A percentile compares a stretch with the other conserved stretches of the same genome.
These are phyloP conservation scores for Heteractis magnifica DNA, from an alignment of 92 coral and sea anemone genomes.

Conservation along the genomic window DNA sequence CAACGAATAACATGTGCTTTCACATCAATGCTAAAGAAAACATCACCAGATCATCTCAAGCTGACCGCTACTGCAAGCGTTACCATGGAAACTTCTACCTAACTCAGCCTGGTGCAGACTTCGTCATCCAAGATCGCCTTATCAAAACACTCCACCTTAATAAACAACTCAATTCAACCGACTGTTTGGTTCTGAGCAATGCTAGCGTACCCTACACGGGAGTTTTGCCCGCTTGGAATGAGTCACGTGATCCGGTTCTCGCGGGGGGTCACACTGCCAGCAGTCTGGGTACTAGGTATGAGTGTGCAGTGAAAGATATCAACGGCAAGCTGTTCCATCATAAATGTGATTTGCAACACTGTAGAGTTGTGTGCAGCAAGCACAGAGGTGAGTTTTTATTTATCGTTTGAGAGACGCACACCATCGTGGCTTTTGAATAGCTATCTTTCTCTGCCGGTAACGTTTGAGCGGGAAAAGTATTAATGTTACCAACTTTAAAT, in stretches of 20 bases:
- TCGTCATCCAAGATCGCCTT: conserved; percentile 26
- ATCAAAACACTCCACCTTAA: conserved; percentile 32
- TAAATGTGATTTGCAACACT: conserved; percentile 36
- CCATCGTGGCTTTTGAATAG: not conserved
- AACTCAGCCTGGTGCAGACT: conserved; percentile 13
- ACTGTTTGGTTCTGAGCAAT: conserved; percentile 22
- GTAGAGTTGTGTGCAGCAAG: conserved; percentile 41
- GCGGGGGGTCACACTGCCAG: conserved; percentile 10
- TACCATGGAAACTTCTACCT: conserved; percentile 23
- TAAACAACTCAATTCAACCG: conserved; percentile 11
- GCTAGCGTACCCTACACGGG: conserved; percentile 19
- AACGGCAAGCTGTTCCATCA: conserved; percentile 48
- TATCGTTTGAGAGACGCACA: not conserved
- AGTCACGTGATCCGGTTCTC: conserved; percentile 14
- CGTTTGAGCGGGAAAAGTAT: not conserved
- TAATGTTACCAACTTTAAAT: not conserved
- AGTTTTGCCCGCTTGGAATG: conserved; percentile 26
- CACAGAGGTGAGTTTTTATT: conserved; percentile 46
- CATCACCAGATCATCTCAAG: conserved; percentile 9
- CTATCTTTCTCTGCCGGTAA: not conserved
- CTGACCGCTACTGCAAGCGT: conserved; percentile 30
- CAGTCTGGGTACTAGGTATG: conserved; percentile 28
- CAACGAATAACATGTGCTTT: conserved; percentile 45
- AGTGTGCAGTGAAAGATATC: conserved; percentile 49
- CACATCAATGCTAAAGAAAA: conserved; percentile 31